Conservation (phyloP, 2,888 invertebrate species). For the Allophyes oxyacanthae region DNA sequence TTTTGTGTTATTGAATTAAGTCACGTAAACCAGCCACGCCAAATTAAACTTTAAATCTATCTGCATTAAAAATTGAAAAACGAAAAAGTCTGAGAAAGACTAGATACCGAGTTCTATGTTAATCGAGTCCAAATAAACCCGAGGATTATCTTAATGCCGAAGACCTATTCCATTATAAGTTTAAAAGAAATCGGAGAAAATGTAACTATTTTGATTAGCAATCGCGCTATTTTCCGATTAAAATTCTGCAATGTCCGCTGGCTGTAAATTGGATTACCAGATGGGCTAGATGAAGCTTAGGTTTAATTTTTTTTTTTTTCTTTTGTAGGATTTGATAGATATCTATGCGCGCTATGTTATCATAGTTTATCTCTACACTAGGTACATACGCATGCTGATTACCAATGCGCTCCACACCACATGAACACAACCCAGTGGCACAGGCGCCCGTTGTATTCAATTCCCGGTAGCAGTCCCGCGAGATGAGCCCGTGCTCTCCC, state of each 20-base stretch:
- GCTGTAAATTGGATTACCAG: conserved; percentile 41
- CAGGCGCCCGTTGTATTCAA: conserved; percentile 39
- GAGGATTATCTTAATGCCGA: too few species aligned
- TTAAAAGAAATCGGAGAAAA: conserved; percentile 7
- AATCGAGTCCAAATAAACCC: too few species aligned
- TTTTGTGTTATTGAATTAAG: too few species aligned
- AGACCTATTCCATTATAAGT: background rate
- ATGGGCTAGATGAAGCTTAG: conserved; percentile 24
- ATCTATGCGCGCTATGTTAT: too few species aligned
- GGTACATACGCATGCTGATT: conserved; percentile 15
- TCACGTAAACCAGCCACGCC: too few species aligned
- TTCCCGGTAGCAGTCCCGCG: conserved; percentile 38
- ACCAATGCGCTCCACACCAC: conserved; percentile 8
- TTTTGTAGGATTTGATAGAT: background rate
- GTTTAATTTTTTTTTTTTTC: conserved; percentile 4
- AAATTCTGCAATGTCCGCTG: conserved; percentile 32
- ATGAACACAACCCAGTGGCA: conserved; percentile 11
- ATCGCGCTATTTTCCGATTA: conserved; percentile 20
- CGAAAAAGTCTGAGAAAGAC: too few species aligned
- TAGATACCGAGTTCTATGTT: too few species aligned
- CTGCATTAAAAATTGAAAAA: too few species aligned
- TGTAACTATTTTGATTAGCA: background rate
- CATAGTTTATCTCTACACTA: too few species aligned
- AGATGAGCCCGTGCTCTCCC: conserved; percentile 23
- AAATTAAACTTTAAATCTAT: too few species aligned